phyloP scores from a whole-genome alignment of 2,797 vertebrate genomes.

The Sebastes vulpes region DNA sequence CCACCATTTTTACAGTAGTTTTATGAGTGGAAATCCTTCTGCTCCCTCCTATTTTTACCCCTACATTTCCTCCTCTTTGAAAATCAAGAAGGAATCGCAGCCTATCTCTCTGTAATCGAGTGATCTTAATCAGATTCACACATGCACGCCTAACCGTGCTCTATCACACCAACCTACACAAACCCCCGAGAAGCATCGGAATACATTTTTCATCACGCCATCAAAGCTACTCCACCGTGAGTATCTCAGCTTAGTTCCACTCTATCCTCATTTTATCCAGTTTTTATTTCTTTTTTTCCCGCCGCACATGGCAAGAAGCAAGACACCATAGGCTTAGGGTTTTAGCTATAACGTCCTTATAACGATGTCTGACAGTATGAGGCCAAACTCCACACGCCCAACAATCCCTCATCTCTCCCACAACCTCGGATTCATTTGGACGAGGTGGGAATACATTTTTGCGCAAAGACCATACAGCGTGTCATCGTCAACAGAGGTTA shows the following conservation, averaged over 20 bases:
- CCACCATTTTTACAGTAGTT: background rate
- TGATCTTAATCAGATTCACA: constrained; percentile 22
- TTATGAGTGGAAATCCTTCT: background rate
- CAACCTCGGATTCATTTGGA: constrained; percentile 26
- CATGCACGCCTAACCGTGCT: background rate
- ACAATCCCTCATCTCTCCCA: constrained; percentile 14
- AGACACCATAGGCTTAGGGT: constrained; percentile 22
- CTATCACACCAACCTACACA: constrained; percentile 2
- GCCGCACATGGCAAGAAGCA: background rate
- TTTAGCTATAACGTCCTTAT: constrained; percentile 50
- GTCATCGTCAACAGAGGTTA: constrained; percentile 39
- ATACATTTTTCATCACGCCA: constrained; percentile 4
- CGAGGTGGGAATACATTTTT: constrained; percentile 37
- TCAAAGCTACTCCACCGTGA: constrained; percentile 6
- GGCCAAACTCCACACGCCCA: constrained; percentile 44
- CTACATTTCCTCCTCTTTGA: background rate
- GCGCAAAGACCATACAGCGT: constrained; percentile 15
- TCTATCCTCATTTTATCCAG: constrained; percentile 9
- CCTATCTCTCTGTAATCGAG: background rate
- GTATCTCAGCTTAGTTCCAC: constrained; percentile 10
- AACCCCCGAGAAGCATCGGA: background rate
- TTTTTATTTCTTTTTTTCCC: constrained; percentile 18
- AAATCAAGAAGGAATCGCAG: background rate
- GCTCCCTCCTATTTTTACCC: background rate
- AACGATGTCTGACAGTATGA: constrained; percentile 61